Conservation (phyloP, 2,797 vertebrate genomes). For the Lutjanus campechanus region DNA sequence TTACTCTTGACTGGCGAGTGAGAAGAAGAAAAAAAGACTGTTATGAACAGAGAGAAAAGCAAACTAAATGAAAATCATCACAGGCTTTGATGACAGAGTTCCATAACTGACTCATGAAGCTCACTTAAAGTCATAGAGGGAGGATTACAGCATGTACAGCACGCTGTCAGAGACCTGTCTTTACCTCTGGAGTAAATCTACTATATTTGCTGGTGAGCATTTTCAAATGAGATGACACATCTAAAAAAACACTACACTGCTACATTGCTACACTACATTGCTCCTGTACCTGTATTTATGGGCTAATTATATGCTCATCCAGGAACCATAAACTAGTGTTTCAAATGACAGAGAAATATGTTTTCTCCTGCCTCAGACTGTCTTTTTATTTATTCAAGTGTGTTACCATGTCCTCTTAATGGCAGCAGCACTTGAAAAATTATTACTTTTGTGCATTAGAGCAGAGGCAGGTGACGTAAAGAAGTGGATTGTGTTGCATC, state of each 20-base stretch:
- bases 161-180: constrained; percentile 19
- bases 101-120: constrained; percentile 21
- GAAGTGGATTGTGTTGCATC: neutral
- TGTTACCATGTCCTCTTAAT: neutral
- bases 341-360: neutral
- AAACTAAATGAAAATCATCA: constrained; percentile 19
- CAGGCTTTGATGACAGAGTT: constrained; percentile 13
- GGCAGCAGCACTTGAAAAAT: neutral
- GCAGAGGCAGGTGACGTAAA: neutral
- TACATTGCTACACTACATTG: neutral
- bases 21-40: neutral
- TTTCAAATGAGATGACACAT: constrained; percentile 4
- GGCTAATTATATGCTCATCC: constrained; percentile 1
- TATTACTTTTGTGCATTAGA: neutral
- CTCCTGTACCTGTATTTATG: neutral
- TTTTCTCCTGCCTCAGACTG: neutral
- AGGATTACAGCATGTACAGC: constrained; percentile 11
- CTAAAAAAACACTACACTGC: neutral
- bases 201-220: neutral
- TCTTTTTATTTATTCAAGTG: neutral
- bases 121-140: constrained; percentile 1
- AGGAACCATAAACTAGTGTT: neutral
- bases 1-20: constrained; percentile 5
- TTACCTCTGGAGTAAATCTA: neutral
- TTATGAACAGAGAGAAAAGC: neutral